phyloP scores from a whole-genome alignment of 2,888 invertebrate genomes.

The Anthophora plumipes region DNA sequence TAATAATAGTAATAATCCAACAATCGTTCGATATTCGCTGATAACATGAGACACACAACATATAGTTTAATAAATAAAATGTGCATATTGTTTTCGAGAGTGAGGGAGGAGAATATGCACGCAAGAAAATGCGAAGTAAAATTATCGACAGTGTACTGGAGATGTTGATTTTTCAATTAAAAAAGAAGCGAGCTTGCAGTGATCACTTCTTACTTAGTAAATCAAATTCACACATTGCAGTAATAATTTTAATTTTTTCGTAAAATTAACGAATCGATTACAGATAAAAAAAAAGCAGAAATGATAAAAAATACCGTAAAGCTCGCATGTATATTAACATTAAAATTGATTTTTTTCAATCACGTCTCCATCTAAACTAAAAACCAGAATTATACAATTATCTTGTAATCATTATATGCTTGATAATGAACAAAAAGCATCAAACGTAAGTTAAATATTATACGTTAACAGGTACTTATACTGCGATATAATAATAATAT shows the following conservation, averaged over 20 bases:
- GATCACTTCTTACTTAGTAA: conserved; percentile 64
- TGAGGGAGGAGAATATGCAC: conserved; percentile 22
- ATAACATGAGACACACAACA: conserved; percentile 36
- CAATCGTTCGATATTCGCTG: conserved; percentile 24
- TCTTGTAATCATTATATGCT: conserved; percentile 76
- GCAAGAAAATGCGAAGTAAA: conserved; percentile 41
- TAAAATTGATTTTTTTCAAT: conserved; percentile 7
- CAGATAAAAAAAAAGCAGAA: background rate
- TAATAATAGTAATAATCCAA: conserved; percentile 40
- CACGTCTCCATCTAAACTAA: background rate
- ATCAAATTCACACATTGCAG: background rate
- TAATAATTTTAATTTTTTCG: background rate
- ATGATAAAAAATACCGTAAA: background rate
- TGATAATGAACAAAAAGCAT: conserved; percentile 70
- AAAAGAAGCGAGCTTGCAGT: conserved; percentile 75
- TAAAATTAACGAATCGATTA: background rate
- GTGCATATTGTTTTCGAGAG: conserved; percentile 35
- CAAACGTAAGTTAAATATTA: conserved; percentile 71
- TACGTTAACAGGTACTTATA: conserved; percentile 67
- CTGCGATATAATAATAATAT: conserved; percentile 38
- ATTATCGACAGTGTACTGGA: conserved; percentile 36
- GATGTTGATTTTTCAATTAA: conserved; percentile 55
- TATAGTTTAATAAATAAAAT: conserved; percentile 58
- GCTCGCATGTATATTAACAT: background rate
- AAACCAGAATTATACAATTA: conserved; percentile 48